A percentile compares a stretch with the other conserved stretches of the same genome.
These are phyloP conservation scores for Polyploca ridens DNA, from an alignment of 2,888 invertebrate species.

Conservation along the genomic window DNA sequence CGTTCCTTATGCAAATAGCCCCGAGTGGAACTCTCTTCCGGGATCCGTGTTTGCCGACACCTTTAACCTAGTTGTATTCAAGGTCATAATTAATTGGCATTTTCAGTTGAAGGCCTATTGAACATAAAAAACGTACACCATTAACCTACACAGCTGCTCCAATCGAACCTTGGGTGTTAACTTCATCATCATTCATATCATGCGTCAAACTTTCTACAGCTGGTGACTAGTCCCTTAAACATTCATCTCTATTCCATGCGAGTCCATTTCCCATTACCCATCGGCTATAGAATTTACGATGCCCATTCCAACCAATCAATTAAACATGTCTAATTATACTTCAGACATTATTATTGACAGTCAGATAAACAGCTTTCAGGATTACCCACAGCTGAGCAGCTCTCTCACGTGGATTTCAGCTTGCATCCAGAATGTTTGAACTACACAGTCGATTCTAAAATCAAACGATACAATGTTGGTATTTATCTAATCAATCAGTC, in stretches of 20 bases:
- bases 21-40: too few relatives aligned
- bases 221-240: neutral
- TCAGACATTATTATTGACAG: neutral
- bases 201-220: neutral
- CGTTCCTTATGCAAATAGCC: too few relatives aligned
- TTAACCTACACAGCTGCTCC: neutral
- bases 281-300: neutral
- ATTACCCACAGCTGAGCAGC: neutral
- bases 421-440: too few relatives aligned
- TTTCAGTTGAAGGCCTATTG: too few relatives aligned
- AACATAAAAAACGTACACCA: too few relatives aligned
- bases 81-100: too few relatives aligned
- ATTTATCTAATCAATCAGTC: neutral
- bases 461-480: neutral
- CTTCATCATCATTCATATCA: neutral
- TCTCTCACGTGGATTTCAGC: too few relatives aligned
- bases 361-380: neutral
- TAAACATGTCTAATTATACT: too few relatives aligned
- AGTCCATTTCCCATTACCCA: neutral
- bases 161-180: neutral
- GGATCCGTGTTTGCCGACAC: too few relatives aligned
- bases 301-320: neutral
- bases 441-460: too few relatives aligned
- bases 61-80: too few relatives aligned
- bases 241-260: neutral